Evolutionary conservation across 2,888 invertebrate genomes (phyloP).

Genomic region (Ophion costatus): DNA sequence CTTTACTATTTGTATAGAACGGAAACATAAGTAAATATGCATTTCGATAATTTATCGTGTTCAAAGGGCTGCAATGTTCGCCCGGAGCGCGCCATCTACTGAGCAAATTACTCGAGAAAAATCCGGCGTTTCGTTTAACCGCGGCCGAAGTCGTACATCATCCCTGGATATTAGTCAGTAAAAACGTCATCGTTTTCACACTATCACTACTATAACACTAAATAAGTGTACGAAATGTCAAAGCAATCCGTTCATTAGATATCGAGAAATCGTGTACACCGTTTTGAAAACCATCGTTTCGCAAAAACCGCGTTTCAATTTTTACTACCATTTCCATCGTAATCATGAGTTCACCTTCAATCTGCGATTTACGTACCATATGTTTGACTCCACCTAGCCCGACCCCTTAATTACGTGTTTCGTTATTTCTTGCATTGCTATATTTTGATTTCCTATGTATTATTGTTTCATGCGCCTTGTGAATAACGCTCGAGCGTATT

Average conservation of each 20-base stretch:
- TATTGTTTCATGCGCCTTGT: background rate
- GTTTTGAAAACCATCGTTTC: no score
- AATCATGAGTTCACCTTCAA: no score
- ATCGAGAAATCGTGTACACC: no score
- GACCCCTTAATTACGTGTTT: background rate
- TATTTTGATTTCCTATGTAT: background rate
- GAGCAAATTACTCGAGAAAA: conserved; percentile 83
- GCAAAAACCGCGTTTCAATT: no score
- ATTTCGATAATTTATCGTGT: background rate
- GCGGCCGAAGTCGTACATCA: conserved; percentile 85
- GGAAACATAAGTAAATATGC: background rate
- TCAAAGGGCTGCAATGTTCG: conserved; percentile 62
- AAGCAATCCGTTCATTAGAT: no score
- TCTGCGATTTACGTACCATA: no score
- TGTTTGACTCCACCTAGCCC: no score
- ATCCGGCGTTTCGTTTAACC: conserved; percentile 85
- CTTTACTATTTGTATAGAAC: background rate
- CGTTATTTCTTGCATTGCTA: background rate
- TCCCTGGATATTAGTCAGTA: conserved; percentile 81
- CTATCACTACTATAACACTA: no score
- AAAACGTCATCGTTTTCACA: background rate
- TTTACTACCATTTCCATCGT: no score
- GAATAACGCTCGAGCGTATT: background rate
- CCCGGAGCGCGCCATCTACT: conserved; percentile 83
- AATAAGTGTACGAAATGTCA: no score